Evolutionary conservation across 1,140 invertebrate species (phyloP), one percentile per base, ranked within the genome.

Genomic region (Drosophila repletoides): DNA sequence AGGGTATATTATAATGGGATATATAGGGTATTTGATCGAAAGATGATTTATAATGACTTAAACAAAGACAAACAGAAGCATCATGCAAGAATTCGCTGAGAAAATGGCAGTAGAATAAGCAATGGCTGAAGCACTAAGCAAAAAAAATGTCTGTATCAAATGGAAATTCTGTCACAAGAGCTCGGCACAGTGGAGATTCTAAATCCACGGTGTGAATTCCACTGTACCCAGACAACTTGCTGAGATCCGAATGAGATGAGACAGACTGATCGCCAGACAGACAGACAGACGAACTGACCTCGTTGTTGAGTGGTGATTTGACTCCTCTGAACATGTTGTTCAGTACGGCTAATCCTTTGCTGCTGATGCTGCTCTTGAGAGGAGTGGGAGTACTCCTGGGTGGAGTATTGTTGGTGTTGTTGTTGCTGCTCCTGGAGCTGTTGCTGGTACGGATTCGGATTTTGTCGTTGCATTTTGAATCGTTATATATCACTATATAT

Each of bases 231-330:
- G 7, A n/a, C 49, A 70, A 49, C 63, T 38, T 67, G 48, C 56
- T 34, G 43, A 51, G 55, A 38, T 56, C 49, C 45, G 36, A 14
- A 24, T 38, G 31, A 22, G 14, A 17, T 17, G 7, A 12, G 6
- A 0, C 0, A 14, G 36, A 40, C 36, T 10, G 6, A 5, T 21
- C n/a, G 2, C 14, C 2, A n/a, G 12, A 17, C 26, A 21, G 28
- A 12, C 14, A 14, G 61, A 15, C 61, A 38, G 46, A 59, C 24
- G 14, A 45, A 90, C 94, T 93, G 91, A 95, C 95, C 94, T 95
- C 93, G 93, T 91, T 95, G 94, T 90, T 95, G 94, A 89, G 93
- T 94, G 90, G 93, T 94, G 90, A 95, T 92, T 91, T 95, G 94
- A 73, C 94, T 92, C 49, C 94, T 94, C 41, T 89, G 84, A 90